These are phyloP conservation scores for Coreoperca whiteheadi DNA, from an alignment of 2,113 vertebrate species.

Conservation along the genomic window DNA sequence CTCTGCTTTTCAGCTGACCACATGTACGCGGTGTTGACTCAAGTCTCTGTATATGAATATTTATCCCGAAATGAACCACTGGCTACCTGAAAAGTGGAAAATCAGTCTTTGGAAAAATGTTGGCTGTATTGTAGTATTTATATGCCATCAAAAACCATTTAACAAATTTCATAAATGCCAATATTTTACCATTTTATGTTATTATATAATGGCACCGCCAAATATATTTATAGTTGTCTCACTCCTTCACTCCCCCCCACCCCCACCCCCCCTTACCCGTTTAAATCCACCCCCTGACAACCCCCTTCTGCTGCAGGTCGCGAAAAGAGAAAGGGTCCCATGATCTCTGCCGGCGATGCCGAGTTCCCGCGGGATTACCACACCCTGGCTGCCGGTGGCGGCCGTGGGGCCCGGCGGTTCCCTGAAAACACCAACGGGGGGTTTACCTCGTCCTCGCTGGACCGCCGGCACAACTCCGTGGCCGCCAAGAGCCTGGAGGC, in stretches of 20 bases:
- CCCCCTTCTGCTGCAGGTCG: constrained; percentile 85
- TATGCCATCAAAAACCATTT: neutral
- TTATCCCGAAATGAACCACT: neutral
- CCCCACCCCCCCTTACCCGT: neutral
- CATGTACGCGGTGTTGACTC: neutral
- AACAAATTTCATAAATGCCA: neutral
- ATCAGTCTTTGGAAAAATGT: neutral
- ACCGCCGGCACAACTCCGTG: constrained; percentile 91
- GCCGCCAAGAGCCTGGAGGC: constrained; percentile 95
- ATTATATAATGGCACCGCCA: neutral
- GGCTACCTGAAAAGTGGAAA: neutral
- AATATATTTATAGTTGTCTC: neutral
- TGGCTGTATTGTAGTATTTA: neutral
- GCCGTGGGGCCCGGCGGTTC: constrained; percentile 91
- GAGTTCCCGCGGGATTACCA: constrained; percentile 96
- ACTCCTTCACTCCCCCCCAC: neutral
- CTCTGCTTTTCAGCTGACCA: neutral
- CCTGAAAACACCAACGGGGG: constrained; percentile 88
- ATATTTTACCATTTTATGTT: neutral
- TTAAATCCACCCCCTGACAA: neutral
- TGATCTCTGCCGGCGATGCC: constrained; percentile 97
- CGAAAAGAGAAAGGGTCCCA: constrained; percentile 92
- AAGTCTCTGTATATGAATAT: neutral
- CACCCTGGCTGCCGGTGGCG: constrained; percentile 87
- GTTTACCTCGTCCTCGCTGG: constrained; percentile 91